Base-by-base conservation (phyloP, 2,888 invertebrate species). In the Zygogramma bicolorata region DNA sequence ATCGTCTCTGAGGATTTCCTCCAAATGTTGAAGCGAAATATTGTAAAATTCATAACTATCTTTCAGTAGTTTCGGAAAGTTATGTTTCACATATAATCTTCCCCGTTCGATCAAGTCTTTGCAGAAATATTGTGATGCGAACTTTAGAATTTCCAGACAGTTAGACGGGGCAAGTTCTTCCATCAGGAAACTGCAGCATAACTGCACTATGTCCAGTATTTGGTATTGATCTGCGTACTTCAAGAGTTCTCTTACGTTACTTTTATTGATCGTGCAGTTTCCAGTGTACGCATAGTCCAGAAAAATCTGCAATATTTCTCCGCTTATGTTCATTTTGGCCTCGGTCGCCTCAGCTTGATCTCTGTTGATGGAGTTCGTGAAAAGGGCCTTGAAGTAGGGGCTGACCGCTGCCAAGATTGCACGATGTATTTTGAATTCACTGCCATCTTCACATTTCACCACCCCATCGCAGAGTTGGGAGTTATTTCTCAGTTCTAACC, bases 221-320 rank as follows among this genome's bases (percentile, higher is more conserved):
- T 93, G 92, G 81, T 94, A 92, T 79, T 92, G 91, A 84, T 95
- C 94, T 2, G 94, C 93, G 73, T 90, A 90, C 0, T 92, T 91
- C 61, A 94, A 85, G 42, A 95, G 88, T 75, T 89, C 88, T 84
- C 94, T 92, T 4, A 94, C 93, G 83, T 93, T 94, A 29, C 90
- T 90, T 42, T 89, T 88, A 3, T 89, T 91, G 42, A 95, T 90
- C 67, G 86, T 84, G 82, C 93, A 93, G 18, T 88, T 87, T 46
- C 93, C 93, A 3, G 93, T 93, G 83, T 95, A 95, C 0, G 93
- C 93, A 83, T 92, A 95, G 81, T 94, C 93, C 67, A 95, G 89
- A 71, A 95, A 90, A 46, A 90, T 87, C 68, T 88, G 88, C 88
- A 95, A 91, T 81, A 90, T 89, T 73, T 88, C 86, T 71, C 90